Evolutionary conservation across 2,113 vertebrate genomes (phyloP), one percentile per base, ranked within the genome.

Genomic region (Abramis brama): DNA sequence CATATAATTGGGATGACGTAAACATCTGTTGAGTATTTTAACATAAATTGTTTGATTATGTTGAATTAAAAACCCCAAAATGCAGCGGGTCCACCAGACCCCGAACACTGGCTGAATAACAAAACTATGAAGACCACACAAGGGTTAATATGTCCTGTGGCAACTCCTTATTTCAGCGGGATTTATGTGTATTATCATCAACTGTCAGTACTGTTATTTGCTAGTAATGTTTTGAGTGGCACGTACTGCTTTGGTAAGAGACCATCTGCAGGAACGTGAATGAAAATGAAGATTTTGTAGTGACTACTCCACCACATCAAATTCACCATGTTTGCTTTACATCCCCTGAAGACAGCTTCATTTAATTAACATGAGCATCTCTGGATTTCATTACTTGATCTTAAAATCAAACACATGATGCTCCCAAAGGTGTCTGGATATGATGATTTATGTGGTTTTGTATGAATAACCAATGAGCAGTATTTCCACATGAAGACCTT

Each of bases 301-400:
- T 74, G 71, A 25, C 71, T 47, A 74, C 23, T n/a, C 23, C 25
- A 6, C 39, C 39, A n/a, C 43, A 75, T 75, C 12, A 75, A 50
- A 75, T 75, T 75, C 73, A 15, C 13, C n/a, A 47, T 75, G 73
- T 75, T 75, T 75, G 45, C 59, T 83, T 75, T 83, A 45, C 33
- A 82, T 88, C 77, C 90, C 87, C 92, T 87, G 88, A 89, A 91
- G 90, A 89, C 86, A 76, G 73, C 43, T 90, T 57, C 64, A 59
- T 52, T 79, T 77, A 64, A 75, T 85, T 84, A 86, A 27, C 83
- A 92, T 86, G 73, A 33, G 77, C 89, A 88, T 89, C 87, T 84
- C 85, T 82, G 89, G 89, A 89, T 88, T 93, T 91, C 73, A 39
- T 52, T 66, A 89, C 86, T 93, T 91, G 91, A 91, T 90, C 90